A percentile compares a stretch with the other conserved stretches of the same genome.
These are phyloP conservation scores for Monopis laevigella DNA, from an alignment of 2,888 invertebrate genomes.

Conservation along the genomic window DNA sequence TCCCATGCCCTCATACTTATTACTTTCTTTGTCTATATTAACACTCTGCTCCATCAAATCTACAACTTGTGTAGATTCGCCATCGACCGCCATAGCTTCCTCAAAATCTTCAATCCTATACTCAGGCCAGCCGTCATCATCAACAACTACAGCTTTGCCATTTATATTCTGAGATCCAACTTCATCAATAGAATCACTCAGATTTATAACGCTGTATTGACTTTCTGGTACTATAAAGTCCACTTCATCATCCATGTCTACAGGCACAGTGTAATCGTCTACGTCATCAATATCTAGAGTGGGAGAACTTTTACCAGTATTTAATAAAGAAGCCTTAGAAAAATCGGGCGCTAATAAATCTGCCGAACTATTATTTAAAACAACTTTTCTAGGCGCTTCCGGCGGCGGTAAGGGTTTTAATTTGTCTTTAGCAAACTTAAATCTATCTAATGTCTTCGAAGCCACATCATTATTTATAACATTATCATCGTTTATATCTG, in stretches of 20 bases:
- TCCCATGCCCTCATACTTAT: constrained; percentile 56
- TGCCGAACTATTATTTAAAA: constrained; percentile 43
- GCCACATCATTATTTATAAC: constrained; percentile 33
- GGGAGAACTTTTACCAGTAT: background rate
- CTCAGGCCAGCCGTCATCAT: constrained; percentile 68
- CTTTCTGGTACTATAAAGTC: constrained; percentile 31
- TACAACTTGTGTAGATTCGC: background rate
- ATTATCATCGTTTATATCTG: constrained; percentile 22
- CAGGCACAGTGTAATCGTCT: background rate
- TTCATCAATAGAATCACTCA: constrained; percentile 32
- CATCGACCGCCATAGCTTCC: constrained; percentile 27
- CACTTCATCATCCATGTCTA: constrained; percentile 23
- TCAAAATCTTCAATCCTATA: constrained; percentile 58
- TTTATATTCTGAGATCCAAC: constrained; percentile 28
- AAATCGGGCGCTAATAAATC: constrained; percentile 42
- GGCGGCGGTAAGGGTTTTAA: constrained; percentile 37
- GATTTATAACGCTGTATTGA: constrained; percentile 29
- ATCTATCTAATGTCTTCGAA: constrained; percentile 44
- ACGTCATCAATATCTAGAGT: background rate
- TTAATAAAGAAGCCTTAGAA: background rate
- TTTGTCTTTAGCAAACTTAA: constrained; percentile 40
- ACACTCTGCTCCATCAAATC: constrained; percentile 34
- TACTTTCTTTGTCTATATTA: constrained; percentile 22
- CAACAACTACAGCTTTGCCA: constrained; percentile 36
- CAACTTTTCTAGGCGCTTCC: constrained; percentile 28